Percentiles rank a stretch among this genome's conserved stretches.
Evolutionary conservation across 2,113 vertebrate genomes (phyloP).

Genomic region (Proterorhinus semilunaris): DNA sequence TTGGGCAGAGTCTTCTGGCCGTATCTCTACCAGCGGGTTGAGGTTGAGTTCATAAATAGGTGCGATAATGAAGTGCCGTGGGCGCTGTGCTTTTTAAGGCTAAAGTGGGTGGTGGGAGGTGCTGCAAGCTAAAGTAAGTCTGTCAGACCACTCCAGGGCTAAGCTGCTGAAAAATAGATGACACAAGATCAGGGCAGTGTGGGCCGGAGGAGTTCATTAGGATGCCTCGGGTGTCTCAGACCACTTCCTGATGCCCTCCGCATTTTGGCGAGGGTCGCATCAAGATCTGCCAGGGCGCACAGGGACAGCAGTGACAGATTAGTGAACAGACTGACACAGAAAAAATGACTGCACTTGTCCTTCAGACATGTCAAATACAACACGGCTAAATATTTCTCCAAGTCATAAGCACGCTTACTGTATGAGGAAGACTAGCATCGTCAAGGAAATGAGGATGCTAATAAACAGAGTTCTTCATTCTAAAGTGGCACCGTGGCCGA

Average conservation of each 20-base stretch:
- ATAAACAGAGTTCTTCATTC: no score
- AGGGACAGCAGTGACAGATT: constrained; percentile 17
- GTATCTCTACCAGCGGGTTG: constrained; percentile 21
- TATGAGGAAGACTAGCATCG: background rate
- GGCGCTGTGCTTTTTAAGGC: constrained; percentile 9
- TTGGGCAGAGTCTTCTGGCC: no score
- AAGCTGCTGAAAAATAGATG: constrained; percentile 66
- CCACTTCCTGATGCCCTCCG: constrained; percentile 10
- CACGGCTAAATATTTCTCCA: background rate
- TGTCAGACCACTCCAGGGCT: constrained; percentile 29
- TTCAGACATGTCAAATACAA: constrained; percentile 1
- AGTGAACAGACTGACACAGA: background rate
- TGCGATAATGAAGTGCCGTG: constrained; percentile 33
- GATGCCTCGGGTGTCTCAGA: constrained; percentile 34
- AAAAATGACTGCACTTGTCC: background rate
- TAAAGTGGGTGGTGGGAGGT: background rate
- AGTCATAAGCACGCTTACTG: background rate
- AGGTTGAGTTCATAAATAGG: constrained; percentile 26
- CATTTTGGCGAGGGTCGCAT: constrained; percentile 7
- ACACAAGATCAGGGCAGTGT: constrained; percentile 14
- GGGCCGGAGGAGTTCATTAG: constrained; percentile 49
- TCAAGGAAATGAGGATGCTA: no score
- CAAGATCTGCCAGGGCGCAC: constrained; percentile 8
- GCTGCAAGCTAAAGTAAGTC: background rate
- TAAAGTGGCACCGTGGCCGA: no score